These are phyloP conservation scores for Tachysurus fulvidraco DNA, from an alignment of 2,113 vertebrate species.

Conservation along the genomic window DNA sequence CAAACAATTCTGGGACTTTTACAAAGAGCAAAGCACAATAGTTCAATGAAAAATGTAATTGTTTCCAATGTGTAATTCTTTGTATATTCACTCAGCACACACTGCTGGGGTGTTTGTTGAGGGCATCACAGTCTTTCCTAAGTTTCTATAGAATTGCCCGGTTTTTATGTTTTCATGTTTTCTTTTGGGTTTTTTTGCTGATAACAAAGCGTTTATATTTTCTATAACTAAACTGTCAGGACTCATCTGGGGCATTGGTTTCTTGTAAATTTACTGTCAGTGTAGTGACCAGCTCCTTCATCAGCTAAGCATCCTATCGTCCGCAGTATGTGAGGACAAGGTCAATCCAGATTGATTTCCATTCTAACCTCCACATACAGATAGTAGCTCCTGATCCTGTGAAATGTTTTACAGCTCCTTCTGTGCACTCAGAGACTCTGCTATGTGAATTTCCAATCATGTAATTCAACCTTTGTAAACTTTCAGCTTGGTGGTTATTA, in stretches of 20 bases:
- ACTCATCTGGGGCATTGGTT: background rate
- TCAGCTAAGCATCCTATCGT: background rate
- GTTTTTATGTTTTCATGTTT: background rate
- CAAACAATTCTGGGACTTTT: background rate
- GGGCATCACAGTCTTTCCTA: background rate
- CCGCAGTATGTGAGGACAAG: background rate
- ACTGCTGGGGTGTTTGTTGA: background rate
- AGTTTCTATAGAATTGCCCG: slow-evolving; percentile 1
- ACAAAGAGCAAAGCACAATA: background rate
- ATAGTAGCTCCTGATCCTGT: background rate
- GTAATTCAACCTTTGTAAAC: background rate
- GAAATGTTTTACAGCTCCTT: background rate
- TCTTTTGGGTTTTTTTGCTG: background rate
- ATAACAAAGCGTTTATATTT: background rate
- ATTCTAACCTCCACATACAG: background rate
- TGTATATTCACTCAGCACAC: background rate
- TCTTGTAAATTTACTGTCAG: background rate
- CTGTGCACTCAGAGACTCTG: background rate
- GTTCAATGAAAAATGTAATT: background rate
- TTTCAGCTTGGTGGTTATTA: slow-evolving; percentile 1
- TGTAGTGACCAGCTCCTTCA: background rate
- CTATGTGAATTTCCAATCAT: background rate
- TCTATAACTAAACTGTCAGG: background rate
- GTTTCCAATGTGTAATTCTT: background rate
- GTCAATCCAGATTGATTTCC: background rate